phyloP scores from a whole-genome alignment of 2,888 invertebrate genomes.

The Noctua janthina region DNA sequence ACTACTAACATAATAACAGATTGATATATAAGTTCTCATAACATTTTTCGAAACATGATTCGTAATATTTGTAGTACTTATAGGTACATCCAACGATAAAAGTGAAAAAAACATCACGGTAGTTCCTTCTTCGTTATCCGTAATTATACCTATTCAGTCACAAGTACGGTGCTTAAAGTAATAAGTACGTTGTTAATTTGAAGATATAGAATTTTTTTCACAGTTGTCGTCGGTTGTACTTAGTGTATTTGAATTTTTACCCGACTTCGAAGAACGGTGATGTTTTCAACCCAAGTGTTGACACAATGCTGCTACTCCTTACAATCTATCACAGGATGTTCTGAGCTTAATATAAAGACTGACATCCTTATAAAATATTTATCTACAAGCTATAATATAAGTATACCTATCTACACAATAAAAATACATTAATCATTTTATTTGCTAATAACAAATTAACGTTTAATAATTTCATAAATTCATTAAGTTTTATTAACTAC shows the following conservation, averaged over 20 bases:
- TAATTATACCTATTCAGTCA: constrained; percentile 41
- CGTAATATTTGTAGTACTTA: constrained; percentile 3
- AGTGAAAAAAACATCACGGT: constrained; percentile 1
- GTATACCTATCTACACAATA: constrained; percentile 42
- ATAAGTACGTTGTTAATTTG: constrained; percentile 26
- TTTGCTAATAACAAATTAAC: constrained; percentile 40
- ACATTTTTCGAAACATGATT: constrained; percentile 29
- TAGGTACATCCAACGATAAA: constrained; percentile 31
- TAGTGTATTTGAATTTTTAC: not conserved
- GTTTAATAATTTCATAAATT: constrained; percentile 56
- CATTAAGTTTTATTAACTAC: constrained; percentile 14
- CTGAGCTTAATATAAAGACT: constrained; percentile 74
- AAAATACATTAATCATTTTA: constrained; percentile 35
- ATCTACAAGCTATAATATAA: constrained; percentile 39
- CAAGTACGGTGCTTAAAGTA: constrained; percentile 19
- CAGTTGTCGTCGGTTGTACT: constrained; percentile 29
- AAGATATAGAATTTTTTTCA: constrained; percentile 11
- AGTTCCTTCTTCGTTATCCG: constrained; percentile 15
- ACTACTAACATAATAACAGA: constrained; percentile 52
- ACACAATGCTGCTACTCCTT: constrained; percentile 59
- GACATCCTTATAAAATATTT: constrained; percentile 61
- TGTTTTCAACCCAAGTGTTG: constrained; percentile 26
- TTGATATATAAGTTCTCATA: constrained; percentile 28
- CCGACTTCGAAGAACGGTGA: constrained; percentile 18
- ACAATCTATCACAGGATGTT: constrained; percentile 82